A percentile compares a stretch with the other conserved stretches of the same genome.
These are phyloP conservation scores for Actinostola sp. DNA, from an alignment of 92 coral and sea anemone genomes.

Conservation along the genomic window DNA sequence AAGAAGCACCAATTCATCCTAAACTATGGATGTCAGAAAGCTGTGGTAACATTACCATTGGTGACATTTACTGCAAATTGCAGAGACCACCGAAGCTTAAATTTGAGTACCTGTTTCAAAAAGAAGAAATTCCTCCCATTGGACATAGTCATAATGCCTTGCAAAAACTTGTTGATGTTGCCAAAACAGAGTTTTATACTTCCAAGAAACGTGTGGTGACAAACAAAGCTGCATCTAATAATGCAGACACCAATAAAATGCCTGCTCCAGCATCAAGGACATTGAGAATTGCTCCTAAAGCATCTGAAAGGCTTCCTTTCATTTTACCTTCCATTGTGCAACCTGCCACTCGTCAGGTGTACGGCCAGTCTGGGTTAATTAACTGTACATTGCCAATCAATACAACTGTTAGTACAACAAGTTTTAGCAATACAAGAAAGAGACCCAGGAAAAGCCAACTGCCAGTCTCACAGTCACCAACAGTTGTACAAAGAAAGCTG, in stretches of 20 bases:
- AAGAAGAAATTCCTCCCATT: slow-evolving; percentile 37
- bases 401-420: slow-evolving; percentile 16
- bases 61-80: slow-evolving; percentile 82
- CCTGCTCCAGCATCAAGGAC: slow-evolving; percentile 36
- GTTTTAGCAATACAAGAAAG: slow-evolving; percentile 36
- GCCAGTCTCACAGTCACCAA: slow-evolving; percentile 50
- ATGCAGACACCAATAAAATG: slow-evolving; percentile 30
- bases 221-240: slow-evolving; percentile 18
- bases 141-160: slow-evolving; percentile 70
- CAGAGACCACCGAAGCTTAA: slow-evolving; percentile 83
- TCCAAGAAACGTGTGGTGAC: slow-evolving; percentile 25
- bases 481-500: slow-evolving; percentile 76
- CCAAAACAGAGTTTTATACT: slow-evolving; percentile 70
- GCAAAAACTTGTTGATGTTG: slow-evolving; percentile 77
- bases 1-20: slow-evolving; percentile 9
- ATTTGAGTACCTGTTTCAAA: slow-evolving; percentile 76
- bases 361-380: slow-evolving; percentile 13
- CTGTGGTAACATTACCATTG: slow-evolving; percentile 80
- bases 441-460: slow-evolving; percentile 55
- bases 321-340: slow-evolving; percentile 72
- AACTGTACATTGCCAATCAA: slow-evolving; percentile 29
- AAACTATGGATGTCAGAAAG: slow-evolving; percentile 73
- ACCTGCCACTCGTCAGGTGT: slow-evolving; percentile 32
- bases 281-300: slow-evolving; percentile 70
- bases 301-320: slow-evolving; percentile 59